Evolutionary conservation across 2,888 invertebrate species (phyloP).

Genomic region (Ophion ventricosus): DNA sequence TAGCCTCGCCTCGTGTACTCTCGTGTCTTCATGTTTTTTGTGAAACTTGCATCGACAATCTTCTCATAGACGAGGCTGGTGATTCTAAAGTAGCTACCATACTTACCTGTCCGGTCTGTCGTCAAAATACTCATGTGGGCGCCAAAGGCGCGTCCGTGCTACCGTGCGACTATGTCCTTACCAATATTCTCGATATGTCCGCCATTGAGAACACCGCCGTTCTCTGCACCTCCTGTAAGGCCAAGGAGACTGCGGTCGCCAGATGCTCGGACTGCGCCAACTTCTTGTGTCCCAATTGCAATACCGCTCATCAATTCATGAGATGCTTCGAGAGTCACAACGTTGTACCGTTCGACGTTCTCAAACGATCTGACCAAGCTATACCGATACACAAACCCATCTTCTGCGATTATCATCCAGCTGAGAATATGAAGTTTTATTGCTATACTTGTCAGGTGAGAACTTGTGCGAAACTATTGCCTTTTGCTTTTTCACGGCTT

Average conservation of each 20-base stretch:
- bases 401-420: slow-evolving; percentile 91
- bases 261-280: slow-evolving; percentile 97
- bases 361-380: slow-evolving; percentile 91
- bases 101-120: slow-evolving; percentile 92
- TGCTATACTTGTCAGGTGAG: slow-evolving; percentile 91
- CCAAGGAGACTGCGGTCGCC: slow-evolving; percentile 96
- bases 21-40: slow-evolving; percentile 98
- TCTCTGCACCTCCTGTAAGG: slow-evolving; percentile 96
- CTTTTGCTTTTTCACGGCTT: slow-evolving; percentile 6
- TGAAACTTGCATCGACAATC: slow-evolving; percentile 94
- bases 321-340: slow-evolving; percentile 97
- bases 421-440: slow-evolving; percentile 94
- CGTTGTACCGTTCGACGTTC: slow-evolving; percentile 94
- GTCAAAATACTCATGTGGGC: slow-evolving; percentile 92
- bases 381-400: slow-evolving; percentile 95
- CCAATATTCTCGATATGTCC: slow-evolving; percentile 92
- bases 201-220: slow-evolving; percentile 89
- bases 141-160: slow-evolving; percentile 91
- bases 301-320: slow-evolving; percentile 98
- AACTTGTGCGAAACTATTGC: neutral
- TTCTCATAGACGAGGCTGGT: slow-evolving; percentile 89
- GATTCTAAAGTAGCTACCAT: slow-evolving; percentile 87
- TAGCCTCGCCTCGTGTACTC: slow-evolving; percentile 93
- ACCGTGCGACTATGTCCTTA: slow-evolving; percentile 93
- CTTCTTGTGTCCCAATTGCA: slow-evolving; percentile 96